These are phyloP conservation scores for Panurus biarmicus DNA, from an alignment of 2,113 vertebrate genomes.

Conservation along the genomic window DNA sequence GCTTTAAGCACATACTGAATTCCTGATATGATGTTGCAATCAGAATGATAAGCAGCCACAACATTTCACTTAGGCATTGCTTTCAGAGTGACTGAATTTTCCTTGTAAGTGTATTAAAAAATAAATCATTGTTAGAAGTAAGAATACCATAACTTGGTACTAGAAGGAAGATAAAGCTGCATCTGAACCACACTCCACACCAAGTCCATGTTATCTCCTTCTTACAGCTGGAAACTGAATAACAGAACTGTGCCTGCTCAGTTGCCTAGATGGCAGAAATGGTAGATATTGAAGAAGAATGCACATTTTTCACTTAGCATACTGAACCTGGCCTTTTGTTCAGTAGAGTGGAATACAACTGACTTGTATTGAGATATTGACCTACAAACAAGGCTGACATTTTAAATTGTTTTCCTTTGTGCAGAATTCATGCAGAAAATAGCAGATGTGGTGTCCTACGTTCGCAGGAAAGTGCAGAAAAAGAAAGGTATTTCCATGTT, in stretches of 20 bases:
- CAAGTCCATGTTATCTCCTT: neutral
- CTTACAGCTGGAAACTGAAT: neutral
- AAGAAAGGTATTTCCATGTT: conserved; percentile 53
- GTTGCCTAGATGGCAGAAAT: neutral
- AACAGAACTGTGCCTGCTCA: neutral
- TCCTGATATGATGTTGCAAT: neutral
- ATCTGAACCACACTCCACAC: neutral
- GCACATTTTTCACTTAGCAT: neutral
- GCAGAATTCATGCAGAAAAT: conserved; percentile 8
- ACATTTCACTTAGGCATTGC: neutral
- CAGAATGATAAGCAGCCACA: neutral
- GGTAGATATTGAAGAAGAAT: neutral
- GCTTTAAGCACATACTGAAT: neutral
- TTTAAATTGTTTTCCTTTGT: conserved; percentile 15
- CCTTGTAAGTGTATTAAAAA: neutral
- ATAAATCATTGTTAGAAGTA: neutral
- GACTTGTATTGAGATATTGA: neutral
- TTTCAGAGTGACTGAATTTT: neutral
- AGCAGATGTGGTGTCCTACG: neutral
- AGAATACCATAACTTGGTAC: neutral
- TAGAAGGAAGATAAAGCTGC: neutral
- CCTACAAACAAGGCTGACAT: neutral
- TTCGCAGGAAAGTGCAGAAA: neutral
- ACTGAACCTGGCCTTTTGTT: neutral
- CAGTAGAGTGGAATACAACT: neutral